A percentile compares a stretch with the other conserved stretches of the same genome.
Evolutionary conservation across 2,797 vertebrate species (phyloP).

Genomic region (Bradypodion ventrale): DNA sequence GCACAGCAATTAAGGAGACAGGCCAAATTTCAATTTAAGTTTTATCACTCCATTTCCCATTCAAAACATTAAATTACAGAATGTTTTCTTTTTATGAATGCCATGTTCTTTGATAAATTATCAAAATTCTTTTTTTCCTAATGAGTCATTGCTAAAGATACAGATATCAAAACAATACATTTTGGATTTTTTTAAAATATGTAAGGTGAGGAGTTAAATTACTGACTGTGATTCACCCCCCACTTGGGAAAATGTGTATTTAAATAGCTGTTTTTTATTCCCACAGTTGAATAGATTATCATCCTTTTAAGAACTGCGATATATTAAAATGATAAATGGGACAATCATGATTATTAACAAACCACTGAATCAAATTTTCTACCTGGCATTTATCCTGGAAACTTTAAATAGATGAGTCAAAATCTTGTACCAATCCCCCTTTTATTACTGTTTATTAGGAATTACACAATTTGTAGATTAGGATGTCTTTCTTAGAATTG

Average conservation of each 20-base stretch:
- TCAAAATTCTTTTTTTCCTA: constrained; percentile 46
- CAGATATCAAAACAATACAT: constrained; percentile 58
- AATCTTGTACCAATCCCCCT: background rate
- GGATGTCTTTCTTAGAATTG: background rate
- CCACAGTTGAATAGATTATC: constrained; percentile 22
- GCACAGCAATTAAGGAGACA: constrained; percentile 66
- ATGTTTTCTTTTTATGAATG: constrained; percentile 52
- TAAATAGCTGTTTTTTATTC: constrained; percentile 37
- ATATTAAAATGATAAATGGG: constrained; percentile 34
- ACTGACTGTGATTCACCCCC: constrained; percentile 23
- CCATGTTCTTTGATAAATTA: constrained; percentile 60
- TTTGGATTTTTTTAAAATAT: constrained; percentile 38
- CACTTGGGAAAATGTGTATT: background rate
- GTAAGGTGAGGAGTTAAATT: constrained; percentile 21
- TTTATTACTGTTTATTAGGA: background rate
- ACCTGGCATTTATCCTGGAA: background rate
- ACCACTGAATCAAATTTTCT: constrained; percentile 14
- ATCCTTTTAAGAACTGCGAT: constrained; percentile 30
- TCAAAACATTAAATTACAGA: constrained; percentile 60
- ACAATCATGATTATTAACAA: constrained; percentile 28
- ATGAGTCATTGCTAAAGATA: constrained; percentile 47
- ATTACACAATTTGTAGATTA: background rate
- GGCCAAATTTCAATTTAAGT: constrained; percentile 68
- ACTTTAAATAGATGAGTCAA: background rate
- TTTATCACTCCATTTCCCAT: constrained; percentile 66